Evolutionary conservation across 2,113 vertebrate genomes (phyloP).

Genomic region (Grammomys dolichurus): DNA sequence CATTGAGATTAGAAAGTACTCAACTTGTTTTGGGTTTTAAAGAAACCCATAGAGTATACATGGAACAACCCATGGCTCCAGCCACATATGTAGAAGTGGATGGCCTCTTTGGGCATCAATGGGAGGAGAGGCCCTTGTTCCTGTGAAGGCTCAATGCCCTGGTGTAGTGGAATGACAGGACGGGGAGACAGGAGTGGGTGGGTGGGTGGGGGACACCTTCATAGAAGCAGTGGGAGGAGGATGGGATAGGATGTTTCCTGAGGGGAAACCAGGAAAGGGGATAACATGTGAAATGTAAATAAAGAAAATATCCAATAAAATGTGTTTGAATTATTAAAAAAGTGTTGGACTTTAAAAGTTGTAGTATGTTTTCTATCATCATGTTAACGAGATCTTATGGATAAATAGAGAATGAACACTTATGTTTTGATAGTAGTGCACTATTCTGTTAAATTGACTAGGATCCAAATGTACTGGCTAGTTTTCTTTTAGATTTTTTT

Average conservation of each 20-base stretch:
- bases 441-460: not conserved
- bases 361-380: not conserved
- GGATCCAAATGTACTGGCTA: not conserved
- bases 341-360: not conserved
- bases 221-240: no score
- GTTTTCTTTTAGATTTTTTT: not conserved
- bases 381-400: not conserved
- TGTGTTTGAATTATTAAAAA: not conserved
- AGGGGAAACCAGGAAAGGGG: no score
- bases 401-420: not conserved
- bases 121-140: no score
- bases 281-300: no score
- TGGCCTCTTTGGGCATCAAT: no score
- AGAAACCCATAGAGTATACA: not conserved
- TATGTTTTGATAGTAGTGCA: not conserved
- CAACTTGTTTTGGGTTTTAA: not conserved
- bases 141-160: no score
- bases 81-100: no score
- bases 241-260: no score
- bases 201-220: no score
- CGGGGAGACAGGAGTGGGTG: no score
- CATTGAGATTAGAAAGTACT: not conserved
- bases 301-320: not conserved
- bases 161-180: no score
- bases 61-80: no score